Percentiles rank a stretch among this genome's conserved stretches.
Evolutionary conservation across 2,113 vertebrate genomes (phyloP).

Genomic region (Daboia siamensis): DNA sequence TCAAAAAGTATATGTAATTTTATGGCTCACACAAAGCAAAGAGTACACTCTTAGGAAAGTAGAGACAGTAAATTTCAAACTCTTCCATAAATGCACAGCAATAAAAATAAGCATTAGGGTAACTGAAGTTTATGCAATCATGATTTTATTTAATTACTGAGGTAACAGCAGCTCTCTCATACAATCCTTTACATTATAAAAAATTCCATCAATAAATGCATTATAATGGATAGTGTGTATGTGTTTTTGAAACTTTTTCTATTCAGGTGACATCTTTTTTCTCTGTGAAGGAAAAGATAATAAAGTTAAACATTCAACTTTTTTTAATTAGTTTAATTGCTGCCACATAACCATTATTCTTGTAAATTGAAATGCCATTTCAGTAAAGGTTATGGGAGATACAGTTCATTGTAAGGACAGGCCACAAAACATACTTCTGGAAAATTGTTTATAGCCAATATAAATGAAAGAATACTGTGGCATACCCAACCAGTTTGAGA

Average conservation of each 20-base stretch:
- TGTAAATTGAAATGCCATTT: not conserved
- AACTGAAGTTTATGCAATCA: not conserved
- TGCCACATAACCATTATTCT: not conserved
- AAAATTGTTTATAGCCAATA: not conserved
- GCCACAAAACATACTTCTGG: not conserved
- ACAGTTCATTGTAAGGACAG: not conserved
- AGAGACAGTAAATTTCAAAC: not conserved
- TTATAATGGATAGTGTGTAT: not conserved
- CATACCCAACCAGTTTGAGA: not conserved
- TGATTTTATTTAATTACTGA: not conserved
- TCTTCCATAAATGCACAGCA: not conserved
- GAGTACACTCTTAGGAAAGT: not conserved
- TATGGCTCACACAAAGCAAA: not conserved
- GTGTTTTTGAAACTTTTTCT: not conserved
- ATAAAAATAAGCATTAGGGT: not conserved
- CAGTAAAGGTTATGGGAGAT: not conserved
- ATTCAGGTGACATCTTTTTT: not conserved
- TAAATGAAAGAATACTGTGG: not conserved
- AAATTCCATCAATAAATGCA: accelerated
- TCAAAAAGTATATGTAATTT: not conserved
- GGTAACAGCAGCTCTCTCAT: accelerated
- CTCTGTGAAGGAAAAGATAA: not conserved
- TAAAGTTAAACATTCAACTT: not conserved
- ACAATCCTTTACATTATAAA: not conserved
- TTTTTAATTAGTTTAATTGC: not conserved